phyloP scores from a whole-genome alignment of 1,140 invertebrate genomes.

The Drosophila bipectinata region DNA sequence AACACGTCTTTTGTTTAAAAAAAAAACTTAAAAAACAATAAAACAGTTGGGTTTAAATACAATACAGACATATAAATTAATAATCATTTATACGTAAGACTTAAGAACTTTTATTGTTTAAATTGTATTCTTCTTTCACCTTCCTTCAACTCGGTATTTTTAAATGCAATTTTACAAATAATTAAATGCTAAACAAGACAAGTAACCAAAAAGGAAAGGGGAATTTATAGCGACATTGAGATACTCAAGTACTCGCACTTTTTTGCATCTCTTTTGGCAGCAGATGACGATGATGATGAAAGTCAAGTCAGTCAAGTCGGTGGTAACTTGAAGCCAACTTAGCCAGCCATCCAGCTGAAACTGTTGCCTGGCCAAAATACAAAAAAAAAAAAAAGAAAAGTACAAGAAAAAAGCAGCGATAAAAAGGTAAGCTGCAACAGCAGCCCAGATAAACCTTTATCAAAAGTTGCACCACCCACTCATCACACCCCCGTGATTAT shows the following conservation, averaged over 20 bases:
- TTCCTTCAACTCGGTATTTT: constrained; percentile 20
- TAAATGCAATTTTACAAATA: constrained; percentile 45
- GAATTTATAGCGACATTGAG: constrained; percentile 24
- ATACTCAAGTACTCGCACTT: constrained; percentile 15
- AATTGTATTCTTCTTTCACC: too few species aligned
- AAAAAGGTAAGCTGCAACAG: constrained; percentile 21
- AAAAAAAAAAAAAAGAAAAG: neutral
- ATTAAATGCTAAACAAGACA: constrained; percentile 42
- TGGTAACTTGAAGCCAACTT: constrained; percentile 67
- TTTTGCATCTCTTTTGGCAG: constrained; percentile 11
- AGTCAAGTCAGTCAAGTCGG: constrained; percentile 55
- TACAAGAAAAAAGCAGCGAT: neutral
- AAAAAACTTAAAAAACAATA: neutral
- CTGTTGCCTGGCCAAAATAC: constrained; percentile 34
- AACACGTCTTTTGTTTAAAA: neutral
- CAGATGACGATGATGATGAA: constrained; percentile 51
- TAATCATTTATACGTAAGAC: too few species aligned
- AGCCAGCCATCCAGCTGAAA: constrained; percentile 43
- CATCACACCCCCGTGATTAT: constrained; percentile 30
- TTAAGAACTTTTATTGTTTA: too few species aligned
- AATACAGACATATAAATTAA: too few species aligned
- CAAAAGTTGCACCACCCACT: constrained; percentile 31
- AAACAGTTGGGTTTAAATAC: neutral
- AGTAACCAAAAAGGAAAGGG: constrained; percentile 5
- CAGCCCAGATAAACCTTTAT: constrained; percentile 60